phyloP scores from a whole-genome alignment of 2,113 vertebrate species.

The Triplophysa dalaica region DNA sequence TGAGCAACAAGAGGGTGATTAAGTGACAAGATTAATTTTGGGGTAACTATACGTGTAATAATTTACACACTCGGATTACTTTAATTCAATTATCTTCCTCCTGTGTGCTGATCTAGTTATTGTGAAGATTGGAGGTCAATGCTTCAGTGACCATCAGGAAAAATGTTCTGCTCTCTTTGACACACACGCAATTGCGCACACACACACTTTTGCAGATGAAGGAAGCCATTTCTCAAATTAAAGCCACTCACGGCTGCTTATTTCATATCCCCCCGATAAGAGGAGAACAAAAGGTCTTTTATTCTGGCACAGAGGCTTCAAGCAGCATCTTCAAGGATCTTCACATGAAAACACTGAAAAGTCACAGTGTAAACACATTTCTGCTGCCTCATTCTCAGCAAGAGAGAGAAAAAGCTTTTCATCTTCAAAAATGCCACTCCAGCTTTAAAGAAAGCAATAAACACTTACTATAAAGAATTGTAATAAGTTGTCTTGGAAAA shows the following conservation, averaged over 20 bases:
- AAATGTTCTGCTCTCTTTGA: slow-evolving; percentile 63
- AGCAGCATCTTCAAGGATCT: slow-evolving; percentile 69
- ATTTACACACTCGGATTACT: neutral
- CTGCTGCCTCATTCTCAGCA: slow-evolving; percentile 63
- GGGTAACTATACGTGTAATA: neutral
- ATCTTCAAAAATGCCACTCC: neutral
- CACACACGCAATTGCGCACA: slow-evolving; percentile 50
- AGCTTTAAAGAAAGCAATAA: neutral
- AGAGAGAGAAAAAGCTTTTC: slow-evolving; percentile 32
- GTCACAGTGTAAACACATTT: slow-evolving; percentile 72
- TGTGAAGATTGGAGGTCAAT: neutral
- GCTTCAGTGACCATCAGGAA: slow-evolving; percentile 34
- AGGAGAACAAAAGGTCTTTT: slow-evolving; percentile 71
- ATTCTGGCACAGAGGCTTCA: slow-evolving; percentile 60
- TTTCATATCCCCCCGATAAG: slow-evolving; percentile 82
- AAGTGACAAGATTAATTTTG: too few species aligned
- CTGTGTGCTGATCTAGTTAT: neutral
- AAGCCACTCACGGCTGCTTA: slow-evolving; percentile 72
- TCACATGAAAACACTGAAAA: slow-evolving; percentile 74
- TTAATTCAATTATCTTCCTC: neutral
- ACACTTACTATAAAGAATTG: neutral
- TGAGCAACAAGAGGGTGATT: too few species aligned
- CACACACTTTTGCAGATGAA: slow-evolving; percentile 69
- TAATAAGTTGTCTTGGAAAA: too few species aligned
- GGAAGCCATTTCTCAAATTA: slow-evolving; percentile 79